Evolutionary conservation across 2,888 invertebrate genomes (phyloP).

Genomic region (Tricholauxania praeusta): DNA sequence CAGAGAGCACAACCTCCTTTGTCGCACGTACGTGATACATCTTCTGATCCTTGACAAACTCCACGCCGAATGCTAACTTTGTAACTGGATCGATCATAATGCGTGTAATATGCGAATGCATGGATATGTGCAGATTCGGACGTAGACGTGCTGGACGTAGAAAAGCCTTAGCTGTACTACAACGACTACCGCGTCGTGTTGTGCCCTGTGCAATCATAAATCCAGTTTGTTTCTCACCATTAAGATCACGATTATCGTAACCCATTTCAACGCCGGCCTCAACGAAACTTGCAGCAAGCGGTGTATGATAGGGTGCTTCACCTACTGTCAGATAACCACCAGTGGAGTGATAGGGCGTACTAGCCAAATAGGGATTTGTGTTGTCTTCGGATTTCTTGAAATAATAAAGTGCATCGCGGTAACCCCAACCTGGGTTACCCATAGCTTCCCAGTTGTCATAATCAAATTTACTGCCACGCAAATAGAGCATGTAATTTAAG

Average conservation of each 20-base stretch:
- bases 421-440: conserved; percentile 92
- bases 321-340: conserved; percentile 87
- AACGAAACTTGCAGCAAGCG: conserved; percentile 83
- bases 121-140: conserved; percentile 86
- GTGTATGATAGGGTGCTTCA: conserved; percentile 89
- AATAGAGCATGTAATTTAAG: conserved; percentile 91
- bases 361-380: conserved; percentile 83
- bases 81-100: conserved; percentile 79
- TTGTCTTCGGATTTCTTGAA: conserved; percentile 95
- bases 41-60: conserved; percentile 81
- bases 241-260: conserved; percentile 87
- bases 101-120: conserved; percentile 83
- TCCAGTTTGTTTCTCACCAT: conserved; percentile 87
- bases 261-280: conserved; percentile 87
- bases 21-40: conserved; percentile 80
- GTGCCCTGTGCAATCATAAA: conserved; percentile 92
- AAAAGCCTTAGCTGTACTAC: conserved; percentile 91
- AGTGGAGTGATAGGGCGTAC: conserved; percentile 82
- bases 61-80: conserved; percentile 85
- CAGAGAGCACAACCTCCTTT: conserved; percentile 90
- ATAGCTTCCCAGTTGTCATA: conserved; percentile 90
- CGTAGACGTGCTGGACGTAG: conserved; percentile 83
- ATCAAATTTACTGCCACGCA: conserved; percentile 89
- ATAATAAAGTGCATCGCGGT: conserved; percentile 81
- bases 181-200: conserved; percentile 82